Evolutionary conservation across 1,140 invertebrate genomes (phyloP), one percentile per base, ranked within the genome.

Genomic region (Hyles vespertilio): DNA sequence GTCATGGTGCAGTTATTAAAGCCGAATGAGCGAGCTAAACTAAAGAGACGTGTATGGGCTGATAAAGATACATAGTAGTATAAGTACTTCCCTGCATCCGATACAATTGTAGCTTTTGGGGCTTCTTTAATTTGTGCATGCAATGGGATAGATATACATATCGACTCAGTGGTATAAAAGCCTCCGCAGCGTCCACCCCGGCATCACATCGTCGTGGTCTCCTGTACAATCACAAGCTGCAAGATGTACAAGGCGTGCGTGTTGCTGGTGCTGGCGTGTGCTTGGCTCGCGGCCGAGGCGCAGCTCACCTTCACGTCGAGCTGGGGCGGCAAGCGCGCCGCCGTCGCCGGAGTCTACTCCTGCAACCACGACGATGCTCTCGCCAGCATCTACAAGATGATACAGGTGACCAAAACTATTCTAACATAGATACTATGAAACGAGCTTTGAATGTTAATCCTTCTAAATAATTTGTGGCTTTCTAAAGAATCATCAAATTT

Each of bases 231-330:
- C 1, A 47, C 10, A 11, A 47, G 33, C 55, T 45, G 22, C 56
- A 77, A 63, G 44, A 84, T 86, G 83, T 62, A 81, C 61, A 82
- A 78, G 50, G 11, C 77, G 51, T 47, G 69, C 12, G 50, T 74
- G 32, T 59, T 77, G n/a, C 54, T 82, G 10, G 63, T 86, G 33
- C 55, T 78, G 8, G 77, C 79, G 5, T 84, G 74, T 51, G 49
- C 79, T 3, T 72, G 63, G 33, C 33, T 80, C 1, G 43, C 70
- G n/a, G 53, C 70, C 1, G 74, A 84, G 10, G 81, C 75, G 0
- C 84, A 86, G 61, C 54, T 87, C 22, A 88, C 85, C 0, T 87
- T 87, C 53, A 85, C 82, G 1, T 81, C 84, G 0, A 86, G 79
- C 52, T 87, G 84, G 84, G 84, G 84, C 2, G 81, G 84, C 0